phyloP scores from a whole-genome alignment of 2,113 vertebrate species.

The Seriola quinqueradiata region DNA sequence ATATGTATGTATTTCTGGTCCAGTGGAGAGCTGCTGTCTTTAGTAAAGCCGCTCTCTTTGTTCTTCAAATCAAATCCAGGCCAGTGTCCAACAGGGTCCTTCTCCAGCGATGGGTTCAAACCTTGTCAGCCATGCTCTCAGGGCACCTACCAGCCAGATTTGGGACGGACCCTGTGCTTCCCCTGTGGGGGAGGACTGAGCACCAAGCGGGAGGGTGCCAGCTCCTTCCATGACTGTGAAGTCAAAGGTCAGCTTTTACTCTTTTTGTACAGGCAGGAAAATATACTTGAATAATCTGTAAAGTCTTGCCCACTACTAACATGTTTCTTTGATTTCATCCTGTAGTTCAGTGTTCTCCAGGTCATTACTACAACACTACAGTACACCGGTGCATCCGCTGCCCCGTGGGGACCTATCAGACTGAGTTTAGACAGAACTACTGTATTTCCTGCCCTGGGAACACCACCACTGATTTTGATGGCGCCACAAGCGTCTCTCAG shows the following conservation, averaged over 20 bases:
- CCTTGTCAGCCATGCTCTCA: conserved; percentile 93
- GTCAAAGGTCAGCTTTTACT: conserved; percentile 89
- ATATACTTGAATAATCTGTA: neutral
- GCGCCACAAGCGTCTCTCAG: conserved; percentile 95
- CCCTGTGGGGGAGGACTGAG: conserved; percentile 93
- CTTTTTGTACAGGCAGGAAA: neutral
- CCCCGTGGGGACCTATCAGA: conserved; percentile 94
- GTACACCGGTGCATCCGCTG: conserved; percentile 97
- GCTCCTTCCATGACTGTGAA: conserved; percentile 97
- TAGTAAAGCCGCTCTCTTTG: neutral
- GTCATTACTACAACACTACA: conserved; percentile 97
- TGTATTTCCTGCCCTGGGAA: conserved; percentile 96
- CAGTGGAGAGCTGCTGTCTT: neutral
- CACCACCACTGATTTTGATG: conserved; percentile 97
- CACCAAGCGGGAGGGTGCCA: conserved; percentile 93
- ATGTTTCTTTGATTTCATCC: conserved; percentile 20
- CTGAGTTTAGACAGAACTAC: conserved; percentile 96
- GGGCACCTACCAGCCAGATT: conserved; percentile 93
- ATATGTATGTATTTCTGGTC: neutral
- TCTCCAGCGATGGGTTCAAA: conserved; percentile 93
- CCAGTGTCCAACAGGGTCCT: conserved; percentile 92
- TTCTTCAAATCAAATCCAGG: conserved; percentile 79
- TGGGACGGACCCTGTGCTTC: conserved; percentile 93
- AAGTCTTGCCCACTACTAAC: neutral
- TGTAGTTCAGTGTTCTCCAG: conserved; percentile 95